A percentile compares a stretch with the other conserved stretches of the same genome.
Evolutionary conservation across 1,140 invertebrate species (phyloP).

Genomic region (Globodera rostochiensis): DNA sequence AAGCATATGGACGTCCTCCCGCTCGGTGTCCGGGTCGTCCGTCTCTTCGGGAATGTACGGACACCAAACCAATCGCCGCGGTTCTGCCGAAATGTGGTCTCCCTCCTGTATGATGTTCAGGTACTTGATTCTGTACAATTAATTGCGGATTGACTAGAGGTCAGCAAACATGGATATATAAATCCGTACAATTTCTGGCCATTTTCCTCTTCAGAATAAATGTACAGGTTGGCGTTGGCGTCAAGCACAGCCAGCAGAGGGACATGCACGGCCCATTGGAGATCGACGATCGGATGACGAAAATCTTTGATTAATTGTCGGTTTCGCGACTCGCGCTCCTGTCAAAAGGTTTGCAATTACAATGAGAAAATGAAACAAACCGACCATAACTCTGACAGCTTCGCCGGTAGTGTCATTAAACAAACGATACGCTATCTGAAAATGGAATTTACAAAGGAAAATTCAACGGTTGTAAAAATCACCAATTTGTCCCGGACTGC

Average conservation of each 20-base stretch:
- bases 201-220: conserved; percentile 48
- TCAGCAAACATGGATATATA: background rate
- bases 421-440: conserved; percentile 43
- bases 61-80: conserved; percentile 40
- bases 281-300: conserved; percentile 41
- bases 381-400: conserved; percentile 32
- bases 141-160: background rate
- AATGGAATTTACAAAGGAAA: background rate
- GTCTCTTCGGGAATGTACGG: conserved; percentile 43
- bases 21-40: conserved; percentile 32
- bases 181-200: conserved; percentile 26
- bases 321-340: conserved; percentile 34
- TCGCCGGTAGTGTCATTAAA: conserved; percentile 51
- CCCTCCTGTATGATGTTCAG: conserved; percentile 46
- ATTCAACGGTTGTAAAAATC: background rate
- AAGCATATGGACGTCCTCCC: conserved; percentile 32
- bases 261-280: conserved; percentile 44
- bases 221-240: conserved; percentile 43
- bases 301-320: conserved; percentile 50
- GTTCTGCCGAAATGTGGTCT: conserved; percentile 7
- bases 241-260: conserved; percentile 46
- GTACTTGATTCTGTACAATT: conserved; percentile 36
- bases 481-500: conserved; percentile 36
- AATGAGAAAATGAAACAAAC: background rate
- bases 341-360: background rate